A percentile compares a stretch with the other conserved stretches of the same genome.
These are phyloP conservation scores for Choloepus didactylus DNA, from an alignment of 2,797 vertebrate species.

Conservation along the genomic window DNA sequence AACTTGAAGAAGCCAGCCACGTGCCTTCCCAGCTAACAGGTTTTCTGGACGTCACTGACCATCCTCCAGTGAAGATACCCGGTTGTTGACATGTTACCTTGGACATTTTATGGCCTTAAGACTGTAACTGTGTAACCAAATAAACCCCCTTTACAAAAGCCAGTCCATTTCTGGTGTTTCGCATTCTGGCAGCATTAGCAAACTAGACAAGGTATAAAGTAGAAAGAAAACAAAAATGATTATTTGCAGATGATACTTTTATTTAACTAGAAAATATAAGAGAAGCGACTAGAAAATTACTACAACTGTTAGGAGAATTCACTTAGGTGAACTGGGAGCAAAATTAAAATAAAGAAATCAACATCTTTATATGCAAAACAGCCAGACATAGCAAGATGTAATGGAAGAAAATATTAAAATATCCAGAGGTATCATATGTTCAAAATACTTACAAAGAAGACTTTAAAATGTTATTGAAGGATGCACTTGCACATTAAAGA, in stretches of 20 bases:
- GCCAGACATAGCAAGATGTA: neutral
- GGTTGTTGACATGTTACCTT: too few species aligned
- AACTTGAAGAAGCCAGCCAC: too few species aligned
- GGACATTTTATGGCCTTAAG: too few species aligned
- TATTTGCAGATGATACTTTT: neutral
- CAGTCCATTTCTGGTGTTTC: too few species aligned
- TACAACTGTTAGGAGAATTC: conserved; percentile 29
- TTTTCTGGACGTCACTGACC: too few species aligned
- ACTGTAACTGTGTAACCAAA: too few species aligned
- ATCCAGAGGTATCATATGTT: neutral
- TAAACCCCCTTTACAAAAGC: too few species aligned
- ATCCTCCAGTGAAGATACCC: too few species aligned
- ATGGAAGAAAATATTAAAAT: conserved; percentile 56
- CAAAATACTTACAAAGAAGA: neutral
- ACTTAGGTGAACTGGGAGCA: neutral
- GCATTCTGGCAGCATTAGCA: too few species aligned
- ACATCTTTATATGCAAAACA: neutral
- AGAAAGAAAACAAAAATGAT: conserved; percentile 36
- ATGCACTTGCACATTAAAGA: neutral
- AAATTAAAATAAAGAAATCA: conserved; percentile 49
- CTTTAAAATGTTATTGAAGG: neutral
- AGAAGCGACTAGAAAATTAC: conserved; percentile 22
- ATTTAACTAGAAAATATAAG: neutral
- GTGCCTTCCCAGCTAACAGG: too few species aligned
- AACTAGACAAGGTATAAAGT: neutral